Evolutionary conservation across 2,888 invertebrate species (phyloP), one percentile per base, ranked within the genome.

Genomic region (Eupithecia subfuscata): DNA sequence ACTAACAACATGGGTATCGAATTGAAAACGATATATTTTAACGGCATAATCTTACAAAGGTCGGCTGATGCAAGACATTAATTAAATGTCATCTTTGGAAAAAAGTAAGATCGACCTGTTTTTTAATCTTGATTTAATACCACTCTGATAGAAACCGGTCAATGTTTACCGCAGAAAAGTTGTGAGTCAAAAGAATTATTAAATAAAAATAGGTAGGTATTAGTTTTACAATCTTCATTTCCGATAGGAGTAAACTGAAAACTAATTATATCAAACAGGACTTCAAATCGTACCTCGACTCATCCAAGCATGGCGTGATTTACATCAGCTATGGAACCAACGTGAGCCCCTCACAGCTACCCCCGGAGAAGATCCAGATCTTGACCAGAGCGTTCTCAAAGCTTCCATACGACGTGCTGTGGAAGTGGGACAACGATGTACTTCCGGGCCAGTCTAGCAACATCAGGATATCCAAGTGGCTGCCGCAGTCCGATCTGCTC

Each of bases 261-360:
- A 22, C 22, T 22, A 22, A 12, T 25, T 22, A n/a, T 52, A n/a
- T 52, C 52, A 14, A n/a, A 9, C 78, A 93, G 91, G 89, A 90
- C 43, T 78, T 94, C 0, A 85, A 92, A 82, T 74, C 80, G 0
- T 91, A 88, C 76, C 78, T 94, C 11, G 91, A 93, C 75, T 85
- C 85, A 0, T 91, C 93, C 2, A 84, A 85, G 45, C 81, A 89
- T 43, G 95, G 94, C 0, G 91, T 93, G 0, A 89, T 95, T 30
- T 92, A 91, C 78, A 87, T 95, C 60, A 94, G 94, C 81, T 88
- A 92, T 77, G 95, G 94, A 1, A 90, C 93, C 3, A 92, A 91
- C 48, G 86, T 91, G 0, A 83, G 84, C 40, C 86, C 90, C 1
- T 85, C 87, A 0, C 30, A 84, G 0, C 79, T 95, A 60, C 86